Percentiles rank a stretch among this genome's conserved stretches.
Evolutionary conservation across 2,113 vertebrate species (phyloP).

Genomic region (Anguilla japonica): DNA sequence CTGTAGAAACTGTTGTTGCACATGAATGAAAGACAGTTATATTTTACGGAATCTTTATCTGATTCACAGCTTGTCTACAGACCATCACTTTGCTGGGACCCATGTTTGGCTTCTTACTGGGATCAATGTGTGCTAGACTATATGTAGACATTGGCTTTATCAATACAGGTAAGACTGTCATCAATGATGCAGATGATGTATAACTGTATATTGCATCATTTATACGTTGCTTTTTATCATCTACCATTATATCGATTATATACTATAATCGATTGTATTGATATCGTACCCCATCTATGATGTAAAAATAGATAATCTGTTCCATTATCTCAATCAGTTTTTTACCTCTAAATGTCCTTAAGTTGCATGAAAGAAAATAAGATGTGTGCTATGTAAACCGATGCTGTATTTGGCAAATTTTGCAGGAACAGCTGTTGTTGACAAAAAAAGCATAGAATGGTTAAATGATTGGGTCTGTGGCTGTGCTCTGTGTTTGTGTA

Average conservation of each 20-base stretch:
- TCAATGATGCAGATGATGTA: background rate
- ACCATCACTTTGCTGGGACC: conserved; percentile 80
- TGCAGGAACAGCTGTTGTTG: too few relatives aligned
- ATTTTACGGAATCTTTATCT: conserved; percentile 11
- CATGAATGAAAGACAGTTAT: background rate
- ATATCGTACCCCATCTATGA: background rate
- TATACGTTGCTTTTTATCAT: background rate
- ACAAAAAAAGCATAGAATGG: too few relatives aligned
- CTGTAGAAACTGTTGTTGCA: background rate
- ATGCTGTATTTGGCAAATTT: too few relatives aligned
- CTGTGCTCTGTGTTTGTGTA: too few relatives aligned
- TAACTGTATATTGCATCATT: background rate
- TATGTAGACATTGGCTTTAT: conserved; percentile 93
- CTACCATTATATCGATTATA: too few relatives aligned
- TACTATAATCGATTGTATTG: too few relatives aligned
- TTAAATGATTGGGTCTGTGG: background rate
- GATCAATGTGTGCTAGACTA: conserved; percentile 77
- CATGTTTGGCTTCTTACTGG: conserved; percentile 77
- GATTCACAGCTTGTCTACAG: conserved; percentile 76
- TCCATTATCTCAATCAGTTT: too few relatives aligned
- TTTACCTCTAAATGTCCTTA: too few relatives aligned
- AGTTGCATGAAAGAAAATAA: too few relatives aligned
- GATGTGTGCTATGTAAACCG: too few relatives aligned
- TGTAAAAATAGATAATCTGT: too few relatives aligned
- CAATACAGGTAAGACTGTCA: conserved; percentile 61